Evolutionary conservation across 2,797 vertebrate genomes (phyloP), one percentile per base, ranked within the genome.

Genomic region (Gila robusta): DNA sequence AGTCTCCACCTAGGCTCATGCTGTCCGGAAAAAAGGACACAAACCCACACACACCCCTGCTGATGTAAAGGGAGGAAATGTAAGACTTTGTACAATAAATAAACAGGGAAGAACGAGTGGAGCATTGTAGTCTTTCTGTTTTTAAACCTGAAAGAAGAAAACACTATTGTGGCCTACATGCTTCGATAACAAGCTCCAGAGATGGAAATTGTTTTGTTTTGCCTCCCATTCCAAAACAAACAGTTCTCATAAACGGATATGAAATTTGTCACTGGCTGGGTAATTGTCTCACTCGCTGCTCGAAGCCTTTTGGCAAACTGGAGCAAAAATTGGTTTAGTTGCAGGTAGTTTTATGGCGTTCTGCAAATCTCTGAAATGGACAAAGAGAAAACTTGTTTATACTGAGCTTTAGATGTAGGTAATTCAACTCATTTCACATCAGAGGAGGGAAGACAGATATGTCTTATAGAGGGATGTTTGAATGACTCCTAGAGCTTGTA

Each of bases 321-420:
- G 79, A 70, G 64, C 72, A 44, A 39, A 56, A 87, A 79, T 62
- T 87, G 37, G 12, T 80, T 56, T 56, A 26, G 23, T 8, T 73
- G 28, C 37, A 35, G 49, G 47, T 74, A 16, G 6, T 41, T 80
- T 32, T 67, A 64, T 72, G 17, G 35, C 14, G 23, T 19, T 35
- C 41, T 83, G 64, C 16, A 16, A 76, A 82, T 85, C 74, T 76
- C 37, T 35, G 82, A 77, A 64, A 76, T 62, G 49, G 62, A 69
- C 78, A 26, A 21, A 78, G 47, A 79, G 62, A 82, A 80, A 49
- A 83, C 52, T 49, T 78, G 26, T 76, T 81, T 72, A 59, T 62
- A 79, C 47, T 23, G 66, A 73, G n/a, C 26, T 74, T 26, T 32
- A 37, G 21, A 76, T 16, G 73, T 1, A 35, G 73, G 52, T 37